phyloP scores from a whole-genome alignment of 2,113 vertebrate species.

The Elephantulus edwardii region DNA sequence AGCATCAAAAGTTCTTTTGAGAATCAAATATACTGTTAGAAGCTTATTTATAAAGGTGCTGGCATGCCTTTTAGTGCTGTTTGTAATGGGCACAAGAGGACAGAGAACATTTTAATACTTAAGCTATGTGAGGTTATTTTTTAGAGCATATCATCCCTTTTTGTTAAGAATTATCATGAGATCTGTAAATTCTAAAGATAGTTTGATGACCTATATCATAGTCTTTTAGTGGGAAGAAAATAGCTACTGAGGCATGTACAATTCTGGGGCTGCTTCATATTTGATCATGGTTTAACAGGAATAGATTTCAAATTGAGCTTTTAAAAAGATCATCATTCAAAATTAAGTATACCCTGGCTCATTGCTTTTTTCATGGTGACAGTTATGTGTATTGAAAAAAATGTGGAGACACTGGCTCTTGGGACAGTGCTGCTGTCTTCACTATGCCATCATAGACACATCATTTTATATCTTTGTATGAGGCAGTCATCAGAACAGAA shows the following conservation, averaged over 20 bases:
- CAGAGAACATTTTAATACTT: conserved; percentile 30
- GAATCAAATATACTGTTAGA: conserved; percentile 17
- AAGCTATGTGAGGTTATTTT: conserved; percentile 7
- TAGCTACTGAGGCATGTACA: conserved; percentile 4
- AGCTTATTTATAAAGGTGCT: conserved; percentile 48
- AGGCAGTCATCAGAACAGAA: too few species aligned
- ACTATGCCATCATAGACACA: not conserved
- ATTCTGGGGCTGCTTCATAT: conserved; percentile 20
- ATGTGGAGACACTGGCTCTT: not conserved
- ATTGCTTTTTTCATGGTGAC: conserved; percentile 20
- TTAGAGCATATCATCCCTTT: not conserved
- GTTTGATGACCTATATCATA: conserved; percentile 34
- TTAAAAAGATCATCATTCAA: conserved; percentile 46
- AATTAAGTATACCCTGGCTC: conserved; percentile 31
- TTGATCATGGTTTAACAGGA: conserved; percentile 45
- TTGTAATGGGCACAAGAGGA: not conserved
- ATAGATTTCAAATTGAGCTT: conserved; percentile 41
- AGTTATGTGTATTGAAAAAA: conserved; percentile 34
- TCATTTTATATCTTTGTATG: conserved; percentile 29
- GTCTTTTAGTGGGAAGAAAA: conserved; percentile 35
- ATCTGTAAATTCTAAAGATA: conserved; percentile 59
- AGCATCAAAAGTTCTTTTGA: conserved; percentile 39
- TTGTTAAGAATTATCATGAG: conserved; percentile 36
- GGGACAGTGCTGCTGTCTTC: not conserved
- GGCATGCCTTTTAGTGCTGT: conserved; percentile 35